A percentile compares a stretch with the other conserved stretches of the same genome.
Evolutionary conservation across 2,113 vertebrate genomes (phyloP).

Genomic region (Salvelinus sp.): DNA sequence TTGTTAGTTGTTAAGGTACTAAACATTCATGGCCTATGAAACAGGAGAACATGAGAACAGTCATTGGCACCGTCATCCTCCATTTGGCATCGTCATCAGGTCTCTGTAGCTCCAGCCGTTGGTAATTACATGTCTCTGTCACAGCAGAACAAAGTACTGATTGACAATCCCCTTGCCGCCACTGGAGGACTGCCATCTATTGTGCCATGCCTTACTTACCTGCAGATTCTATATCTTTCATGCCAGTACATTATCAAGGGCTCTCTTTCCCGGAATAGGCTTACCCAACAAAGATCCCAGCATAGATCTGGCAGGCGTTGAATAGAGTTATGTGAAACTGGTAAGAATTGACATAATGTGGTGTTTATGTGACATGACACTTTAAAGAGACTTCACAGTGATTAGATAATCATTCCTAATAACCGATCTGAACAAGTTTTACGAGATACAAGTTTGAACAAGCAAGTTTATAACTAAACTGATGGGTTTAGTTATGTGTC

Average conservation of each 20-base stretch:
- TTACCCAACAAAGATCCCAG: not conserved
- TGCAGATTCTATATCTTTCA: not conserved
- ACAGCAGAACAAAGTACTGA: not conserved
- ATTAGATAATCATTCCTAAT: not conserved
- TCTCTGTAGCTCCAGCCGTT: too few species aligned
- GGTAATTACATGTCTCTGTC: too few species aligned
- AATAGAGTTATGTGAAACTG: not conserved
- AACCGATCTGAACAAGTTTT: not conserved
- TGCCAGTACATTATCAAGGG: not conserved
- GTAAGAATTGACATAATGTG: not conserved
- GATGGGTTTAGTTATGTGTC: not conserved
- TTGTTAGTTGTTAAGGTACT: too few species aligned
- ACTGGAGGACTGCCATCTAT: not conserved
- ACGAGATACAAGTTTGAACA: not conserved
- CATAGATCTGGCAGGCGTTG: not conserved
- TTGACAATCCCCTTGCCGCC: not conserved
- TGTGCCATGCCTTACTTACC: not conserved
- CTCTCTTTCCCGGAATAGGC: not conserved
- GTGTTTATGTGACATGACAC: not conserved
- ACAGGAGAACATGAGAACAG: too few species aligned
- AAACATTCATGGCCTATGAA: too few species aligned
- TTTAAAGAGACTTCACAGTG: not conserved
- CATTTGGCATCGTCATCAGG: too few species aligned
- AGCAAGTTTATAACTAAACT: not conserved
- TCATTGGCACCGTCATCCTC: too few species aligned